Evolutionary conservation across 1,140 invertebrate species (phyloP), one percentile per base, ranked within the genome.

Genomic region (Drosophila ambigua): DNA sequence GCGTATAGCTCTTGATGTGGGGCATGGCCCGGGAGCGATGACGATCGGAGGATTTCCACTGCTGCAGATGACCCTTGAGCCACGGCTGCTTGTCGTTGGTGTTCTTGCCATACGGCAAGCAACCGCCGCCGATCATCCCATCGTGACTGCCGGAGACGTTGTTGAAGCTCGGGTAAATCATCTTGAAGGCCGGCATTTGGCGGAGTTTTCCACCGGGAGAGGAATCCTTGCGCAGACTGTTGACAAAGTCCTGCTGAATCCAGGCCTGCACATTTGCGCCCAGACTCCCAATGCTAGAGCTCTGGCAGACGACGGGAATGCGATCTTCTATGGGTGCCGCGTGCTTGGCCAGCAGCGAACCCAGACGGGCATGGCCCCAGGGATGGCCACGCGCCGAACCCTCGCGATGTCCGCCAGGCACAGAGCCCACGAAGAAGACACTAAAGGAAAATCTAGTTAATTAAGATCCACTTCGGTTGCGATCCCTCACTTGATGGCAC

Each of bases 1-100:
- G 93, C 0, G 95, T 94, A 91, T 99, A 99, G 0, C 95, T 95
- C 92, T 99, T 99, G 49, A 99, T 98, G 87, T 99, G 98, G 5
- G 98, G 98, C 94, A 98, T 96, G 2, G 97, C 97, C 72, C 94
- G 92, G 45, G 95, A 94, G 62, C 98, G 93, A 44, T 93, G 88
- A 1, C 94, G 93, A 9, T 91, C 91, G 45, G 94, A 94, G 6
- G 96, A 95, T 83, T 95, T 95, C 98, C 98, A 99, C 72, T 97
- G 95, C 88, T 96, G 94, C 48, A 99, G 92, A 92, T 95, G 96
- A 4, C 93, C 92, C 54, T 94, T 94, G 0, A 99, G 92, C 96
- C 97, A 99, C 1, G 92, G 89, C 88, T 99, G 98, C 88, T 98
- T 98, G n/a, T 94, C 92, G 83, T 98, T 96, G 0, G 94, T 94